Evolutionary conservation across 2,113 vertebrate genomes (phyloP).

Genomic region (Okapia johnstoni): DNA sequence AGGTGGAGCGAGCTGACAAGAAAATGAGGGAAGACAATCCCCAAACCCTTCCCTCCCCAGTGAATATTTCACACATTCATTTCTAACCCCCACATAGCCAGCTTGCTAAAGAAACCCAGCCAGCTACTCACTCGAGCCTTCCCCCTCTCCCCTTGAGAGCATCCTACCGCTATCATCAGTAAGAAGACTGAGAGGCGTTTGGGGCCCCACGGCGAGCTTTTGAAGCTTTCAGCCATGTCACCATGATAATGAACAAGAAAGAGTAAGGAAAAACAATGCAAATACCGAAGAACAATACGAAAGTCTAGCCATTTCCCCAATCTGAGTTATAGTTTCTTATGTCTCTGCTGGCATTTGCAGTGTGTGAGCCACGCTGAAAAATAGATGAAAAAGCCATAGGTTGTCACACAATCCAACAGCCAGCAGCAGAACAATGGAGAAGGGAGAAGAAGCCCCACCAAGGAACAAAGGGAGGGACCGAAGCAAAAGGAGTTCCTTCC

Average conservation of each 20-base stretch:
- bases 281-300: not conserved
- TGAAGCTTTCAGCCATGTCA: not conserved
- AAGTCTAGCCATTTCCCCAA: not conserved
- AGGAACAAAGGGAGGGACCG: not conserved
- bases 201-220: not conserved
- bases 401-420: not conserved
- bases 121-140: not conserved
- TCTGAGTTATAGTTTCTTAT: not conserved
- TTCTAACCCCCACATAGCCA: not conserved
- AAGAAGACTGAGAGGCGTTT: not conserved
- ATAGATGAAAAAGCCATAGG: conserved; percentile 14
- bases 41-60: not conserved
- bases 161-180: not conserved
- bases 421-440: not conserved
- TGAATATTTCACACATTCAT: not conserved
- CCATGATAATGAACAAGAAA: not conserved
- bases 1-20: not conserved
- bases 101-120: not conserved
- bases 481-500: not conserved
- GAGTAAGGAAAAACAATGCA: conserved; percentile 17
- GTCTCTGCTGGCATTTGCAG: not conserved
- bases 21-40: not conserved
- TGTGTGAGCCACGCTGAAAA: not conserved
- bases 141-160: not conserved
- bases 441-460: not conserved